Base-by-base conservation (phyloP, 2,113 vertebrate species). In the Aphyosemion australe region DNA sequence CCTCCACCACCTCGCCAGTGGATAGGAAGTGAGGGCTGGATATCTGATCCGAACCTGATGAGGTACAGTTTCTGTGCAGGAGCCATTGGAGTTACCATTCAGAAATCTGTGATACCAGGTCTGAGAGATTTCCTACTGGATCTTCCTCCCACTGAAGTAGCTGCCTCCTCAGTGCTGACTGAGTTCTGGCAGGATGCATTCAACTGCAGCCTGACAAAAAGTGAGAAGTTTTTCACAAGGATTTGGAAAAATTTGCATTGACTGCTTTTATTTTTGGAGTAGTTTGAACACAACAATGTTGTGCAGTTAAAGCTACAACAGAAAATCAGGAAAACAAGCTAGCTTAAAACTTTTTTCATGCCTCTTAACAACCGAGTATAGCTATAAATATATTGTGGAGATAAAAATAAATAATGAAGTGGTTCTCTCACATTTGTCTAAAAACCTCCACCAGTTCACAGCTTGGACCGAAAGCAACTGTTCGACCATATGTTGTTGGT, bases 11-110 rank as follows among this genome's bases (percentile, higher is more conserved):
- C 76, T 9, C 75, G 80, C 13, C 90, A 92, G 71, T 92, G 92
- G 92, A 87, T 92, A n/a, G 90, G 88, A 12, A 90, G 81, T 19
- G 90, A 91, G 55, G 3, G 84, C 0, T 93, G 92, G 92, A 63
- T 88, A 19, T 90, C 89, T 1, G 59, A 87, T 12, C 55, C 71
- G 12, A 48, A 83, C 8, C 37, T 91, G 79, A 12, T 81, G 19
- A 73, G 31, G 0, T 90, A 74, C 67, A 51, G 34, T 12, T 55
- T 87, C 55, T 87, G 80, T 12, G 5, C 70, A 0, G 90, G 90
- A 2, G 72, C 89, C 2, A 70, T 92, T 0, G 90, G 90, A 5
- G 80, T 91, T 52, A 86, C 66, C 0, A 85, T 91, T 48, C 75
- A 73, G 31, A n/a, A 60, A 14, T 81, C 88, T 19, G 64, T 84